Evolutionary conservation across 2,797 vertebrate genomes (phyloP).

Genomic region (Chaetophractus vellerosus): DNA sequence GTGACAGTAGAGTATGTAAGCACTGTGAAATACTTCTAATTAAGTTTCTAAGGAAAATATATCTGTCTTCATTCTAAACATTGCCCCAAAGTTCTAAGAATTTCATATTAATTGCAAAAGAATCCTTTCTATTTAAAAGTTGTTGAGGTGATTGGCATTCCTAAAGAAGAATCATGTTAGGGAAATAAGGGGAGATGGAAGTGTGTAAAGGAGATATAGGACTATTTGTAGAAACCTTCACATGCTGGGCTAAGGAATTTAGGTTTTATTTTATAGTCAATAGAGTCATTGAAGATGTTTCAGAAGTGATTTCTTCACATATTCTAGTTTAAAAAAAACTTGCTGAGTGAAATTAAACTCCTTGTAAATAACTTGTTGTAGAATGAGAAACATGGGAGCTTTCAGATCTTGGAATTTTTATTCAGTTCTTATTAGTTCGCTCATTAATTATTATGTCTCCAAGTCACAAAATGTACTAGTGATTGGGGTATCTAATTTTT

Average conservation of each 20-base stretch:
- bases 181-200: neutral
- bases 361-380: neutral
- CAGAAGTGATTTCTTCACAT: constrained; percentile 57
- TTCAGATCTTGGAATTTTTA: constrained; percentile 35
- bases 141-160: neutral
- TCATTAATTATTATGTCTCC: constrained; percentile 46
- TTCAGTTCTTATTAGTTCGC: constrained; percentile 54
- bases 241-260: constrained; percentile 54
- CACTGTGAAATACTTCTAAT: constrained; percentile 7
- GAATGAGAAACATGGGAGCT: neutral
- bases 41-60: constrained; percentile 16
- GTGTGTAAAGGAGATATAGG: neutral
- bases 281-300: constrained; percentile 33
- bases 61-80: neutral
- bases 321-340: neutral
- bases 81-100: neutral
- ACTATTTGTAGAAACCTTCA: constrained; percentile 2
- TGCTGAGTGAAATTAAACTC: constrained; percentile 44
- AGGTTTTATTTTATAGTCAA: constrained; percentile 46
- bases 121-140: constrained; percentile 25
- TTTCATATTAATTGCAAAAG: constrained; percentile 54
- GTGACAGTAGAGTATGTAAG: neutral
- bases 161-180: constrained; percentile 37
- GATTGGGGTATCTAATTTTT: constrained; percentile 42
- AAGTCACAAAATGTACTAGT: constrained; percentile 37